phyloP scores from a whole-genome alignment of 2,797 vertebrate species.

The Pachyuromys duprasi region DNA sequence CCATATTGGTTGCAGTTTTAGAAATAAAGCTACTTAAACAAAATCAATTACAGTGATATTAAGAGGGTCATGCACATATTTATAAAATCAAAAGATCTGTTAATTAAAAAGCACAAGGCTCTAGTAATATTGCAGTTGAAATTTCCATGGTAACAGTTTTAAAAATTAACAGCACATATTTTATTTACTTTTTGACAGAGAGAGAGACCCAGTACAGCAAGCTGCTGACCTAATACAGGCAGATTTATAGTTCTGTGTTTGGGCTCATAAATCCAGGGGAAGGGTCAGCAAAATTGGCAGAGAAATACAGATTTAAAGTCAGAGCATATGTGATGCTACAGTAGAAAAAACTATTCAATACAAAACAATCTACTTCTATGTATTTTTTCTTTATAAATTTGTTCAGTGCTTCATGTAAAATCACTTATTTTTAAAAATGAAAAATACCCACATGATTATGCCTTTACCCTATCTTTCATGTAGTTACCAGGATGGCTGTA shows the following conservation, averaged over 20 bases:
- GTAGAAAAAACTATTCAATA: background rate
- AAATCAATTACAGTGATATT: constrained; percentile 84
- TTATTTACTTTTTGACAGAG: constrained; percentile 84
- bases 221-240: constrained; percentile 75
- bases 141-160: constrained; percentile 81
- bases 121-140: constrained; percentile 82
- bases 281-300: constrained; percentile 73
- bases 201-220: constrained; percentile 75
- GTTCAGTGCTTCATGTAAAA: background rate
- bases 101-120: constrained; percentile 85
- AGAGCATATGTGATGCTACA: constrained; percentile 61
- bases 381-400: constrained; percentile 8
- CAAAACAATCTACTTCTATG: background rate
- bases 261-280: constrained; percentile 72
- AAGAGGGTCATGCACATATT: constrained; percentile 82
- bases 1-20: constrained; percentile 75
- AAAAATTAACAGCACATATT: constrained; percentile 83
- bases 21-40: constrained; percentile 81
- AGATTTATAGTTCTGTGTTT: constrained; percentile 79
- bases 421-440: constrained; percentile 42
- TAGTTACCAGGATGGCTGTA: background rate
- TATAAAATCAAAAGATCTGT: constrained; percentile 85
- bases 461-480: background rate
- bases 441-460: background rate
- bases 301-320: constrained; percentile 59